Evolutionary conservation across 2,113 vertebrate species (phyloP), one percentile per base, ranked within the genome.

Genomic region (Prietella phreatophila): DNA sequence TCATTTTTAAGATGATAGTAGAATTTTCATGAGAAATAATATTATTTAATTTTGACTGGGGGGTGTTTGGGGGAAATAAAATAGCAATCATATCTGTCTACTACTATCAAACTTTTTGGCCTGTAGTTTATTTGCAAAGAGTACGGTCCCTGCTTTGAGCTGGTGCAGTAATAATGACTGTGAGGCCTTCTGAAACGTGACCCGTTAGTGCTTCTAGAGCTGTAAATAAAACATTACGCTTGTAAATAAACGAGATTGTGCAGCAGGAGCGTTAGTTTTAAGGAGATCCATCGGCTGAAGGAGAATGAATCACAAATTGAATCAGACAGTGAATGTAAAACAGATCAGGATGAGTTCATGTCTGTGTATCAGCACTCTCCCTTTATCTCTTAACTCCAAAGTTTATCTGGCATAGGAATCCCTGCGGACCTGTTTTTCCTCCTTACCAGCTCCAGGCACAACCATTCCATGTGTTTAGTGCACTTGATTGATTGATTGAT

Each of bases 181-280:
- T 22, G 25, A 30, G 53, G 33, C 36, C 17, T 83, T 50, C 20
- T 39, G 39, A 69, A 83, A 87, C 25, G 39, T 61, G 87, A 3
- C 25, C 27, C 55, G 14, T 20, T 67, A 25, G 2, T 86, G 56
- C 83, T 92, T 93, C 90, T 85, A 88, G 71, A 84, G 33, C 33
- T 91, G 89, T 94, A 93, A 84, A 94, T 94, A 94, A 90, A 86
- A 90, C 82, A 88, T 73, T 61, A 90, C 93, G 91, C 93, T 91
- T 94, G 92, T 94, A 94, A 82, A 92, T 90, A 89, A 82, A 91
- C 55, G 30, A 80, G 25, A 50, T 89, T 84, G 81, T 93, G 86
- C 85, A 89, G 89, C 85, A 89, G 89, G 61, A 65, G 69, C 27
- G 8, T 65, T 80, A 55, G 73, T 81, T 82, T 82, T 82, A 36